phyloP scores from a whole-genome alignment of 92 coral and sea anemone species.

The Heliopora coerulea region DNA sequence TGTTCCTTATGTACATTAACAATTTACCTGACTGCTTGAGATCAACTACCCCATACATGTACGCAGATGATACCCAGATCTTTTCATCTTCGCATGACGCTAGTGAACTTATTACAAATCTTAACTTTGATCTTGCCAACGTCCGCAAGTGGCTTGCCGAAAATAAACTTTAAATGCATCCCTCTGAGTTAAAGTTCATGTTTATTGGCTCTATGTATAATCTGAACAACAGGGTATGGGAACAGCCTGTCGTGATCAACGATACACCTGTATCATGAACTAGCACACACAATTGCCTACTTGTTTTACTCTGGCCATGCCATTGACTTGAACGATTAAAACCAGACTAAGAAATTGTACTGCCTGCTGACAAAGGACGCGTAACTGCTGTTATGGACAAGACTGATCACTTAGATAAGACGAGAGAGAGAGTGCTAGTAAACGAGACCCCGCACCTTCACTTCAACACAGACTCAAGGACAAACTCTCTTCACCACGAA shows the following conservation, averaged over 20 bases:
- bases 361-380: too few relatives aligned
- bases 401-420: too few relatives aligned
- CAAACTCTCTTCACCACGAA: too few relatives aligned
- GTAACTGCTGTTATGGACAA: too few relatives aligned
- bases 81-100: constrained; percentile 28
- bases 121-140: constrained; percentile 12
- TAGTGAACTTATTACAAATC: constrained; percentile 12
- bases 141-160: constrained; percentile 26
- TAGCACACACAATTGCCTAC: constrained; percentile 2
- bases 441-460: too few relatives aligned
- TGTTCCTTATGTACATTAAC: constrained; percentile 50
- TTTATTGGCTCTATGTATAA: constrained; percentile 33
- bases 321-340: too few relatives aligned
- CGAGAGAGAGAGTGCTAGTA: too few relatives aligned
- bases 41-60: constrained; percentile 25
- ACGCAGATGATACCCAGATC: constrained; percentile 57
- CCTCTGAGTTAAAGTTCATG: constrained; percentile 42
- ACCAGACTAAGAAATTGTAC: too few relatives aligned
- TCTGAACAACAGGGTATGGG: not conserved
- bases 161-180: constrained; percentile 50
- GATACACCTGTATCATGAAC: not conserved
- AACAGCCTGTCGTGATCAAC: not conserved
- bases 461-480: too few relatives aligned
- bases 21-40: constrained; percentile 39
- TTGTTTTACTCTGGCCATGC: too few relatives aligned